Evolutionary conservation across 2,888 invertebrate species (phyloP).

Genomic region (Eueremaeus valkanovi): DNA sequence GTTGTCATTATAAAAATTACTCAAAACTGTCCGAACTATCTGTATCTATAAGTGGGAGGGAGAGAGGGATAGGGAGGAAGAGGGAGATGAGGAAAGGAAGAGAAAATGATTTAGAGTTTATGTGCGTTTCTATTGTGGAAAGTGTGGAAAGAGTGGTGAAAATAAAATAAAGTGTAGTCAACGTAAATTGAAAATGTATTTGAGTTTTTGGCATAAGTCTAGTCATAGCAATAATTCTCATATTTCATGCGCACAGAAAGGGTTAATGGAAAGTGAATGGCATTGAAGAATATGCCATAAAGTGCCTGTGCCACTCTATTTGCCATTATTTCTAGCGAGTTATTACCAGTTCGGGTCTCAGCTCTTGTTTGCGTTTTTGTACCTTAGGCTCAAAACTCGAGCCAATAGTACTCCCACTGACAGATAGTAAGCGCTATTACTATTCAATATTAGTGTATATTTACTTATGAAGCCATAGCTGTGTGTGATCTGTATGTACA

Average conservation of each 20-base stretch:
- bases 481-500: background rate
- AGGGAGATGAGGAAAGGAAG: no score
- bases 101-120: background rate
- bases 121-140: background rate
- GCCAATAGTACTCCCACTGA: no score
- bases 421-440: no score
- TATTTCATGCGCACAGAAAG: constrained; percentile 6
- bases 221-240: constrained; percentile 3
- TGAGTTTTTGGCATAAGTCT: background rate
- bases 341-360: no score
- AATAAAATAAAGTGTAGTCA: background rate
- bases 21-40: no score
- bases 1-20: constrained; percentile 10
- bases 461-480: background rate
- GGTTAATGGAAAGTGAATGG: constrained; percentile 8
- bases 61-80: no score
- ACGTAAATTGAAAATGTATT: no score
- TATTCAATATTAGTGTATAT: background rate
- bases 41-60: no score
- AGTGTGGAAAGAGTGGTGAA: background rate
- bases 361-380: background rate
- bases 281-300: background rate
- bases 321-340: no score
- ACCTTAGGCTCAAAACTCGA: background rate
- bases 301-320: background rate